phyloP scores from a whole-genome alignment of 2,888 invertebrate species.

The Ypsolopha scabrella region DNA sequence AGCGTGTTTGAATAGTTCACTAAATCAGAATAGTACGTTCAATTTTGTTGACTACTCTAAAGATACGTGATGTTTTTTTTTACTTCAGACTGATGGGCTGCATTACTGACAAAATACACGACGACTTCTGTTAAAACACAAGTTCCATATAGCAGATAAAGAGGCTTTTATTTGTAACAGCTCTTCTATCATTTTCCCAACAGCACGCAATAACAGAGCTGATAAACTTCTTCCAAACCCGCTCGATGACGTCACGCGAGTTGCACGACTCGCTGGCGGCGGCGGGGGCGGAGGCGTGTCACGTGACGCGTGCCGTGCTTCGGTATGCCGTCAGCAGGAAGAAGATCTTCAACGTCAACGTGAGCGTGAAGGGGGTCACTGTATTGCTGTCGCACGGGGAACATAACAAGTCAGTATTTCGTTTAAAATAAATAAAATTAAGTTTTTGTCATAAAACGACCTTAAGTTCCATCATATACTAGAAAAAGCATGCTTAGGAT shows the following conservation, averaged over 20 bases:
- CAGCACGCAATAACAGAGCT: conserved; percentile 81
- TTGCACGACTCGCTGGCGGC: conserved; percentile 25
- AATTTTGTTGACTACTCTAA: no score
- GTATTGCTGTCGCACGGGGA: conserved; percentile 76
- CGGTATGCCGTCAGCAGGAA: conserved; percentile 34
- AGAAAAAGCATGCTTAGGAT: no score
- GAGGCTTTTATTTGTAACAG: background rate
- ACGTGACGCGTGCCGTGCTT: conserved; percentile 21
- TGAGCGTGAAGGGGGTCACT: conserved; percentile 82
- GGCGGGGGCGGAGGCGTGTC: conserved; percentile 30
- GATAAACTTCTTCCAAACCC: conserved; percentile 75
- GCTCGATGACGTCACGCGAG: conserved; percentile 55
- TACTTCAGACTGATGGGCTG: no score
- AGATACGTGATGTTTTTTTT: no score
- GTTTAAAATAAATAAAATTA: no score
- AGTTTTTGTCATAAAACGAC: no score
- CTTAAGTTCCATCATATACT: no score
- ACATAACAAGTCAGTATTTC: no score
- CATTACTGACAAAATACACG: no score
- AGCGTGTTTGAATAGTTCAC: no score
- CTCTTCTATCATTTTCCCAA: background rate
- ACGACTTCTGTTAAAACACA: no score
- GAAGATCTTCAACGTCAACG: conserved; percentile 75
- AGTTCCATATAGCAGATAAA: background rate
- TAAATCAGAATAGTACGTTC: no score